Base-by-base conservation (phyloP, 2,797 vertebrate species). In the Pangasius macronema region DNA sequence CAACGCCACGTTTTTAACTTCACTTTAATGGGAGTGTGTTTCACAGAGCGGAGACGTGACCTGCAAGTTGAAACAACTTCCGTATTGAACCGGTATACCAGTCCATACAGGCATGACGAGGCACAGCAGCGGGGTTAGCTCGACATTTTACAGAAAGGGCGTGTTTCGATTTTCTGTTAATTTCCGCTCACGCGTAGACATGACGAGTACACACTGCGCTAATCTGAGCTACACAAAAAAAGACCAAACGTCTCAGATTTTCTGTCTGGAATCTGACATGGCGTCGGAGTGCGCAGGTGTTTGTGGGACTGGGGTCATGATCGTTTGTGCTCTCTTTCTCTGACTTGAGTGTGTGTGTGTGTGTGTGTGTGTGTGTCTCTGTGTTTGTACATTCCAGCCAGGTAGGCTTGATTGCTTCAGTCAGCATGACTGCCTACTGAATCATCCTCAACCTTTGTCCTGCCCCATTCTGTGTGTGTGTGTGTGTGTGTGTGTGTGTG, bases 341-440 rank as follows among this genome's bases (percentile, higher is more conserved):
- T 20, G n/a, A 7, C 24, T 22, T 5, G 53, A 11, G 30, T 42
- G 33, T 61, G 55, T 42, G 76, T 36, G 75, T 77, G 75, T 27
- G 80, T 81, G 49, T 53, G 51, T 36, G n/a, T 55, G 51, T 79
- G 51, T 79, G 77, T 82, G 81, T 83, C 61, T 57, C 53, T 36
- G 42, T 80, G 18, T 49, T 22, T 55, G 18, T 39, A 59, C 39
- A 82, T 76, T 85, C 86, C 72, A 87, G 83, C 55, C 77, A 87
- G 87, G 89, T 86, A 80, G 84, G 75, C 70, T 13, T 83, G 80
- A 90, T 83, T 22, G 42, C 55, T 87, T 61, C 42, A 83, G 73
- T 85, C 73, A 63, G 80, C 55, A 80, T 89, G 79, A 85, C 90
- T 88, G 77, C 27, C 42, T 68, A n/a, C 39, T 89, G 86, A 87